These are phyloP conservation scores for Caenorhabditis briggsae DNA, from an alignment of 1,140 invertebrate species.

Conservation along the genomic window DNA sequence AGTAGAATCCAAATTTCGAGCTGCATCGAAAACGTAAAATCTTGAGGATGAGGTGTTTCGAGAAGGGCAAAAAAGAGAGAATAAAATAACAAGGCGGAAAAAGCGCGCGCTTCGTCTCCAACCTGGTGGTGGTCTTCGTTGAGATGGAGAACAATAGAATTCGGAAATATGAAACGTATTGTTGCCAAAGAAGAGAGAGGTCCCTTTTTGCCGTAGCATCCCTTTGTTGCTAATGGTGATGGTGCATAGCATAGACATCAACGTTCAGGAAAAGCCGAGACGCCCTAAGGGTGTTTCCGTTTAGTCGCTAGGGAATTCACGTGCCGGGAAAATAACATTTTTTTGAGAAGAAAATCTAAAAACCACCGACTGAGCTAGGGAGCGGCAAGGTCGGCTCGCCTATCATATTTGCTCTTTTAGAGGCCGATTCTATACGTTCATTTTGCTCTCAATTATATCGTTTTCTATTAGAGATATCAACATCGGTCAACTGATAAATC, in stretches of 20 bases:
- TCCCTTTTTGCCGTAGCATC: not conserved
- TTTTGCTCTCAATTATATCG: too few species aligned
- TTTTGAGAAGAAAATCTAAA: too few species aligned
- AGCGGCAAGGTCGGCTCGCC: too few species aligned
- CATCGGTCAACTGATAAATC: too few species aligned
- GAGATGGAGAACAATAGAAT: slow-evolving; percentile 30
- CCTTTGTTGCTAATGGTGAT: slow-evolving; percentile 41
- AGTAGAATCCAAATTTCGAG: slow-evolving; percentile 31
- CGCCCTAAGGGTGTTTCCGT: too few species aligned
- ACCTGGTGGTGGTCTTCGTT: not conserved
- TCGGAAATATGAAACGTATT: slow-evolving; percentile 51
- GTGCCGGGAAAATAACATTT: too few species aligned
- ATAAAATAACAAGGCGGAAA: slow-evolving; percentile 12
- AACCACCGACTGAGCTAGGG: too few species aligned
- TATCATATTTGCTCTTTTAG: too few species aligned
- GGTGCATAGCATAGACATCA: not conserved
- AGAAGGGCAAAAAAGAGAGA: not conserved
- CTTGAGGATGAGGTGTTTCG: not conserved
- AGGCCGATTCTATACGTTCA: too few species aligned
- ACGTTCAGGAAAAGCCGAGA: too few species aligned
- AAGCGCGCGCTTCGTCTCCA: slow-evolving; percentile 2
- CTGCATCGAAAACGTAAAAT: not conserved
- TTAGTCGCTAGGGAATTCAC: too few species aligned
- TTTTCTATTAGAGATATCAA: too few species aligned
- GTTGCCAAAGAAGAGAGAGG: not conserved